phyloP scores from a whole-genome alignment of 2,888 invertebrate species.

The Ditula angustiorana region DNA sequence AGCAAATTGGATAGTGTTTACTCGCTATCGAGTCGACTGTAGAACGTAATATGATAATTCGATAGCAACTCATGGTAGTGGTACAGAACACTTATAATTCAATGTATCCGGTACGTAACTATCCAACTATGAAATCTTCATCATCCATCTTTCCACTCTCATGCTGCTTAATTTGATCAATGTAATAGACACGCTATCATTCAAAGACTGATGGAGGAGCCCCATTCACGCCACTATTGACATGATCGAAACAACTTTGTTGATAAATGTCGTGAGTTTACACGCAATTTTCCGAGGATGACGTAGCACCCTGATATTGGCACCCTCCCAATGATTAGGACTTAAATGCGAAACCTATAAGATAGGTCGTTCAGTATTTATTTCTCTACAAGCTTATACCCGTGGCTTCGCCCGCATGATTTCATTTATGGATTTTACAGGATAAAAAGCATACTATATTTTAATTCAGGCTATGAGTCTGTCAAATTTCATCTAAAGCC shows the following conservation, averaged over 20 bases:
- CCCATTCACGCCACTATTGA: slow-evolving; percentile 13
- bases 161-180: slow-evolving; percentile 26
- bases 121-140: slow-evolving; percentile 24
- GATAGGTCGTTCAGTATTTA: too few relatives aligned
- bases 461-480: too few relatives aligned
- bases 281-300: neutral
- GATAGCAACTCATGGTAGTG: too few relatives aligned
- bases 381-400: too few relatives aligned
- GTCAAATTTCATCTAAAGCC: too few relatives aligned
- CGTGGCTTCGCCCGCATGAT: too few relatives aligned
- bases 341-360: neutral
- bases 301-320: neutral
- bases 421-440: too few relatives aligned
- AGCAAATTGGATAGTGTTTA: too few relatives aligned
- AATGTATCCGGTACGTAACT: neutral
- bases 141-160: slow-evolving; percentile 30
- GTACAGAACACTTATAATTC: neutral
- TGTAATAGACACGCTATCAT: slow-evolving; percentile 21
- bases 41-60: too few relatives aligned
- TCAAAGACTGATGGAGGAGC: slow-evolving; percentile 11
- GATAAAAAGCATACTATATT: too few relatives aligned
- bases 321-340: neutral
- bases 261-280: slow-evolving; percentile 3
- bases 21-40: too few relatives aligned
- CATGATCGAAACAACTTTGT: slow-evolving; percentile 1